phyloP scores from a whole-genome alignment of 2,888 invertebrate species.

The Oxyscelio sp. region DNA sequence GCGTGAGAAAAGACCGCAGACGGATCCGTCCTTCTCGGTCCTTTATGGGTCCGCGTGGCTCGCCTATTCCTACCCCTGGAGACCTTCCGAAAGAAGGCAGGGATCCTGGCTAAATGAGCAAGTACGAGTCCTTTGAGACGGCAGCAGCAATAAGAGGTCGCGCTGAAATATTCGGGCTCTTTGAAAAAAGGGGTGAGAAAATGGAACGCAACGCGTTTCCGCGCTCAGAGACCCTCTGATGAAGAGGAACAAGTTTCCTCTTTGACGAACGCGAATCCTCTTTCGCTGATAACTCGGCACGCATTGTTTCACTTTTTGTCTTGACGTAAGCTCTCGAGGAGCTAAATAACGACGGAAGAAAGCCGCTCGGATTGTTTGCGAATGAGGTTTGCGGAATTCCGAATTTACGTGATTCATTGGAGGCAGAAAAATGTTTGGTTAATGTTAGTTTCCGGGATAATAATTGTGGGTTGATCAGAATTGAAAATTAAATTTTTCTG shows the following conservation, averaged over 20 bases:
- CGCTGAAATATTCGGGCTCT: slow-evolving; percentile 56
- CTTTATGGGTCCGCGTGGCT: slow-evolving; percentile 36
- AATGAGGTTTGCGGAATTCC: neutral
- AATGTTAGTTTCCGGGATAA: no score
- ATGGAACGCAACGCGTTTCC: slow-evolving; percentile 80
- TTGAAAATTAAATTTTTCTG: no score
- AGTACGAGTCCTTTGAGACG: slow-evolving; percentile 86
- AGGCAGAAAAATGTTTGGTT: no score
- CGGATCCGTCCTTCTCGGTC: slow-evolving; percentile 42
- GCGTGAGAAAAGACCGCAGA: slow-evolving; percentile 26
- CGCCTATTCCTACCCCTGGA: slow-evolving; percentile 55
- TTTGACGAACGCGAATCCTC: slow-evolving; percentile 80
- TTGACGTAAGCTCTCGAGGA: slow-evolving; percentile 42
- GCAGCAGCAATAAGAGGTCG: slow-evolving; percentile 81
- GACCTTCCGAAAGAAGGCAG: slow-evolving; percentile 79
- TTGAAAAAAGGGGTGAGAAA: slow-evolving; percentile 69
- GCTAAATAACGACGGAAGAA: slow-evolving; percentile 30
- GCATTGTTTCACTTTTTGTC: slow-evolving; percentile 57
- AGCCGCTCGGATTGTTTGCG: slow-evolving; percentile 36
- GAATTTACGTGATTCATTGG: no score
- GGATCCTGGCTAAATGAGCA: slow-evolving; percentile 85
- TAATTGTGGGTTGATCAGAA: no score
- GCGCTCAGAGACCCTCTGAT: slow-evolving; percentile 78
- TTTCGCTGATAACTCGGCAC: slow-evolving; percentile 32
- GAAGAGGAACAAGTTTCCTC: slow-evolving; percentile 83